Base-by-base conservation (phyloP, 2,113 vertebrate species). In the Telmatochromis sp. region DNA sequence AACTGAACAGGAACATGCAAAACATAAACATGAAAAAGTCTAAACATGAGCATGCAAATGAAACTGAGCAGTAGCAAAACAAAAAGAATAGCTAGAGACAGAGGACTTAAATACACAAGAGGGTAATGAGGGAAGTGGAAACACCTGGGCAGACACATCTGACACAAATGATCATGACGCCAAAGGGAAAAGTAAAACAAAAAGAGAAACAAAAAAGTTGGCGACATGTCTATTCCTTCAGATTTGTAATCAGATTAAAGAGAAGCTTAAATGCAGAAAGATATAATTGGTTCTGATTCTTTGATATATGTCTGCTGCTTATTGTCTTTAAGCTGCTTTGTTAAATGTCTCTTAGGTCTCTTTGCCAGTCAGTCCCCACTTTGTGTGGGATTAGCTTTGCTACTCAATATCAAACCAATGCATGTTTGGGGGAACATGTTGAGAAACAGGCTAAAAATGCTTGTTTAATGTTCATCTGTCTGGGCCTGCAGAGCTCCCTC, bases 371-470 rank as follows among this genome's bases (percentile, higher is more conserved):
- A 85, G 55, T 82, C 53, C 14, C 23, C 33, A 68, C 57, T 50
- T n/a, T 14, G 40, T 42, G 53, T 45, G 23, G 83, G 57, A 83
- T 45, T 73, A 81, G 54, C 75, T 83, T 84, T 90, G 42, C 17
- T 37, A 37, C 75, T 91, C 55, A 12, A 90, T 57, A 71, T 6
- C 5, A 83, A 84, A 33, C 54, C 83, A 75, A 51, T 54, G 42
- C 21, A 17, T 81, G 83, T 26, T 78, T 86, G 86, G 60, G 9
- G 81, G 91, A 92, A 92, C 87, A 88, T 45, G 81, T 80, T 79
- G 78, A 81, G 53, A 68, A 58, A 40, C 63, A 82, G 33, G n/a
- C 42, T 83, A 19, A 92, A 89, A 90, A 80, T 71, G 82, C 82
- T 80, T 78, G 55, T 87, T 85, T 60, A 85, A 81, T 60, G 87